phyloP scores from a whole-genome alignment of 2,113 vertebrate species.

The Oceanites oceanicus region DNA sequence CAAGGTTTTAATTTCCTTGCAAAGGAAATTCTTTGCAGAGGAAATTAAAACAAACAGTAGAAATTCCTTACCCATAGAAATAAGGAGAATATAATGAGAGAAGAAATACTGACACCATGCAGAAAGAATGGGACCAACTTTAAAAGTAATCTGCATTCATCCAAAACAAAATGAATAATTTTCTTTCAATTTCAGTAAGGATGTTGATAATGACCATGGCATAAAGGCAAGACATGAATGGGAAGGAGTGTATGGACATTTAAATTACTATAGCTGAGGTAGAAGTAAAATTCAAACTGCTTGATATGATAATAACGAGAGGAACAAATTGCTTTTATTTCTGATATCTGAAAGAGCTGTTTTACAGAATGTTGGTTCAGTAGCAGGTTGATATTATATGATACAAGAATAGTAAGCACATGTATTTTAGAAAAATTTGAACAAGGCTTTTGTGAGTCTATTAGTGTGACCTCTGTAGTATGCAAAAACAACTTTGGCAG shows the following conservation, averaged over 20 bases:
- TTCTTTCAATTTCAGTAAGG: not conserved
- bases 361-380: not conserved
- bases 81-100: not conserved
- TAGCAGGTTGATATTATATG: not conserved
- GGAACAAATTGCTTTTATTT: not conserved
- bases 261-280: not conserved
- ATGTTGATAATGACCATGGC: not conserved
- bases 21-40: slow-evolving; percentile 31
- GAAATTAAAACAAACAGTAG: slow-evolving; percentile 64
- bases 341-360: not conserved
- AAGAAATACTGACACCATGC: not conserved
- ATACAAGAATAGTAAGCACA: not conserved
- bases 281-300: slow-evolving; percentile 6
- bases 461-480: not conserved
- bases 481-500: not conserved
- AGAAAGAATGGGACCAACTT: not conserved
- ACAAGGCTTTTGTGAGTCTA: not conserved
- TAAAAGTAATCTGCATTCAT: not conserved
- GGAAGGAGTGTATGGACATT: not conserved
- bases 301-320: not conserved
- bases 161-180: not conserved
- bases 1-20: slow-evolving; percentile 39
- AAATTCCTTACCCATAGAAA: slow-evolving; percentile 30
- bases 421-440: not conserved
- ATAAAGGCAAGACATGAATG: not conserved